A percentile compares a stretch with the other conserved stretches of the same genome.
phyloP scores from a whole-genome alignment of 2,888 invertebrate species.

The Deladenus siricidicola region DNA sequence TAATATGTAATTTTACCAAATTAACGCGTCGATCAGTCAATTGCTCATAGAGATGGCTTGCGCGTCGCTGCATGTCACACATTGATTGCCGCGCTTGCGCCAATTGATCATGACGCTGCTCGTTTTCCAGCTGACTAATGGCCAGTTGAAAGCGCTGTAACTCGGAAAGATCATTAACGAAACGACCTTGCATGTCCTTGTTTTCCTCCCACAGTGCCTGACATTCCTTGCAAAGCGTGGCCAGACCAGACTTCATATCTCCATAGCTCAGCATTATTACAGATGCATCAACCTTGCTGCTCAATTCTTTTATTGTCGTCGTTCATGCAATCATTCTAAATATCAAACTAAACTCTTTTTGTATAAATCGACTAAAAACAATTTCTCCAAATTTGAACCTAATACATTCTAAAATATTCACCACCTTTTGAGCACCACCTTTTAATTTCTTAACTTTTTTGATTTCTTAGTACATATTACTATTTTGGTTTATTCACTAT shows the following conservation, averaged over 20 bases:
- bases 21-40: slow-evolving; percentile 31
- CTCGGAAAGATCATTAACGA: slow-evolving; percentile 49
- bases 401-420: too few species aligned
- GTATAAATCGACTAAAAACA: too few species aligned
- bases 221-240: slow-evolving; percentile 39
- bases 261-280: slow-evolving; percentile 2
- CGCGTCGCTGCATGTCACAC: slow-evolving; percentile 43
- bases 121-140: slow-evolving; percentile 40
- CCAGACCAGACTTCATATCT: slow-evolving; percentile 14
- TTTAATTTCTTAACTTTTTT: too few species aligned
- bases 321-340: too few species aligned
- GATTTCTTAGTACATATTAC: too few species aligned
- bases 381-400: too few species aligned
- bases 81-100: slow-evolving; percentile 32
- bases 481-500: too few species aligned
- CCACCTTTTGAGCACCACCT: too few species aligned
- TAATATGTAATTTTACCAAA: slow-evolving; percentile 24
- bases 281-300: too few species aligned
- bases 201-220: slow-evolving; percentile 51
- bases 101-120: slow-evolving; percentile 40
- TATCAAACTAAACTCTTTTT: too few species aligned
- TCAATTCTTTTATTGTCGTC: too few species aligned
- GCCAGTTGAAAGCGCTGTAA: slow-evolving; percentile 48
- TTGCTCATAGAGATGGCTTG: slow-evolving; percentile 43
- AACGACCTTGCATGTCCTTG: slow-evolving; percentile 41